Evolutionary conservation across 1,140 invertebrate genomes (phyloP).

Genomic region (Brachionus sp.): DNA sequence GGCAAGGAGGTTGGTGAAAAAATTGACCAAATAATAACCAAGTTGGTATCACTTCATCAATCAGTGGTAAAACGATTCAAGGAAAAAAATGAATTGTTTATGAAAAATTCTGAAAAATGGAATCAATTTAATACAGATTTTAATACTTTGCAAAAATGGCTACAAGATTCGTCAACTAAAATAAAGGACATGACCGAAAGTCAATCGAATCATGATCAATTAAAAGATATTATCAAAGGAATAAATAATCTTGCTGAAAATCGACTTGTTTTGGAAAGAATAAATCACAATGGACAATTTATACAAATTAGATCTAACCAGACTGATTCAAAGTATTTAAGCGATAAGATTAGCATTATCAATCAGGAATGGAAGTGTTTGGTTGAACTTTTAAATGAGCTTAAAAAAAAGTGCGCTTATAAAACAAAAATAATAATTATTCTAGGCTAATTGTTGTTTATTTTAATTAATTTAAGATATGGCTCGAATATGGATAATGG

Average conservation of each 20-base stretch:
- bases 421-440: not conserved
- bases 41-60: slow-evolving; percentile 14
- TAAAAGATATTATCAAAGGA: not conserved
- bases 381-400: not conserved
- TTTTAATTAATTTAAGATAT: not conserved
- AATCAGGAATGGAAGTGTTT: slow-evolving; percentile 41
- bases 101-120: slow-evolving; percentile 7
- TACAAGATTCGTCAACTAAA: not conserved
- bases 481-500: not conserved
- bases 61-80: slow-evolving; percentile 17
- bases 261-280: slow-evolving; percentile 22
- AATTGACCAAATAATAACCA: not conserved
- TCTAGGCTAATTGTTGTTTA: not conserved
- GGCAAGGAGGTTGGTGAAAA: not conserved
- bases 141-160: not conserved
- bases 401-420: slow-evolving; percentile 32
- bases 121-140: slow-evolving; percentile 7
- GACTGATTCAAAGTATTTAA: not conserved
- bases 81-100: slow-evolving; percentile 21
- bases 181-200: not conserved
- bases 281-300: slow-evolving; percentile 10
- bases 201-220: not conserved
- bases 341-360: not conserved
- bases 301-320: not conserved
- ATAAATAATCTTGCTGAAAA: not conserved